Conservation (phyloP, 2,113 vertebrate species). For the Haemorhous mexicanus region DNA sequence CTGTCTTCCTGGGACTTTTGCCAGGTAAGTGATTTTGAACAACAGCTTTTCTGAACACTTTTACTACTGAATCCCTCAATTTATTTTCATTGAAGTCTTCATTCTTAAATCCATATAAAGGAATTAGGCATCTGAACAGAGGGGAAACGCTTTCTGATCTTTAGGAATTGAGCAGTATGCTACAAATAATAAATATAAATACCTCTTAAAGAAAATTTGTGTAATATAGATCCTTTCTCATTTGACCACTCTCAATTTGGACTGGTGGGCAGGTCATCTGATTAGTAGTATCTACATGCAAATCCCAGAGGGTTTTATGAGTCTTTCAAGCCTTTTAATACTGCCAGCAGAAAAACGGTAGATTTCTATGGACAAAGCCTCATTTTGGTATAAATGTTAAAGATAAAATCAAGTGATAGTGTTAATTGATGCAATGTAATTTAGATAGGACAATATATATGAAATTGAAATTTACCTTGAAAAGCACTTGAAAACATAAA, state of each 20-base stretch:
- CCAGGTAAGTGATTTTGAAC: slow-evolving; percentile 32
- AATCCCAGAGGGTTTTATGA: neutral
- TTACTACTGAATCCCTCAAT: neutral
- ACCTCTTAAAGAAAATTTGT: neutral
- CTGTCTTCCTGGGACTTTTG: slow-evolving; percentile 39
- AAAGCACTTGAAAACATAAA: neutral
- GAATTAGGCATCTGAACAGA: neutral
- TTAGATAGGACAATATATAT: neutral
- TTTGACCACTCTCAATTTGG: neutral
- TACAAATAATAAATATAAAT: neutral
- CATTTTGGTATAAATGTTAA: neutral
- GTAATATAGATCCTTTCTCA: neutral
- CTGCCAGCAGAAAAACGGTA: neutral
- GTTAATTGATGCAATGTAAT: neutral
- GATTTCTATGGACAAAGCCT: neutral
- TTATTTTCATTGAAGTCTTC: neutral
- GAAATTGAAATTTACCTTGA: neutral
- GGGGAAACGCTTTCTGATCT: neutral
- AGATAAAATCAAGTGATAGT: neutral
- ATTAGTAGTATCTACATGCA: neutral
- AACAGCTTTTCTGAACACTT: slow-evolving; percentile 3
- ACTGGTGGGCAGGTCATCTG: neutral
- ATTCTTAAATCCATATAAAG: neutral
- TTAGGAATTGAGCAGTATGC: neutral
- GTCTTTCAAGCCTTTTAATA: neutral